A percentile compares a stretch with the other conserved stretches of the same genome.
phyloP scores from a whole-genome alignment of 2,113 vertebrate genomes.

The Pseudopipra pipra region DNA sequence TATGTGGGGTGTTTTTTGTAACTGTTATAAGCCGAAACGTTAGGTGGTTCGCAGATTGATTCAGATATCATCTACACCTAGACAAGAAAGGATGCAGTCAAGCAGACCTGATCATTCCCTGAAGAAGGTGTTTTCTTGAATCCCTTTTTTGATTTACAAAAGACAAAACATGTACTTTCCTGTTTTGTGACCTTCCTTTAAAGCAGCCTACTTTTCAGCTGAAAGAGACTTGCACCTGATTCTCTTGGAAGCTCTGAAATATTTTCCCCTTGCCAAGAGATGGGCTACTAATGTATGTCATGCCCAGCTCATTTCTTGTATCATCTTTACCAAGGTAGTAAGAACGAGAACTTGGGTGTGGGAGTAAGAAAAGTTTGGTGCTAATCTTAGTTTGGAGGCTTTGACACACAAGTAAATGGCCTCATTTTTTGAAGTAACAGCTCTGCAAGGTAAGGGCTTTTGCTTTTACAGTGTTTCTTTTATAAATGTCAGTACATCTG shows the following conservation, averaged over 20 bases:
- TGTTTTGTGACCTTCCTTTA: not conserved
- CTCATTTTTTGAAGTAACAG: not conserved
- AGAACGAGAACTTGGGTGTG: not conserved
- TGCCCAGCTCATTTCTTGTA: not conserved
- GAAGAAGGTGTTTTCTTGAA: not conserved
- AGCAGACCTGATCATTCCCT: not conserved
- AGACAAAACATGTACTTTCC: accelerated
- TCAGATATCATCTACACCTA: not conserved
- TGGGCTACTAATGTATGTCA: not conserved
- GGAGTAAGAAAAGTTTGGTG: not conserved
- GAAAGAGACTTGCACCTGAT: not conserved
- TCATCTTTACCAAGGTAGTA: not conserved
- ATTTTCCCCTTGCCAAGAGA: not conserved
- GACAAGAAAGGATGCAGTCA: not conserved
- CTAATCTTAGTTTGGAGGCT: not conserved
- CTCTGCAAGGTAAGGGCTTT: not conserved
- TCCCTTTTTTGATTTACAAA: not conserved
- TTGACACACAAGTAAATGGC: not conserved
- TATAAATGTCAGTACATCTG: not conserved
- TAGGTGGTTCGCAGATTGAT: not conserved
- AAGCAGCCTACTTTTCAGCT: not conserved
- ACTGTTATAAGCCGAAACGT: not conserved
- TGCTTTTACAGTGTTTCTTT: not conserved
- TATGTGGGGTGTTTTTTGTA: not conserved
- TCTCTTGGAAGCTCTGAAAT: not conserved